Evolutionary conservation across 1,140 invertebrate species (phyloP), one percentile per base, ranked within the genome.

Genomic region (Drosophila chauvacae): DNA sequence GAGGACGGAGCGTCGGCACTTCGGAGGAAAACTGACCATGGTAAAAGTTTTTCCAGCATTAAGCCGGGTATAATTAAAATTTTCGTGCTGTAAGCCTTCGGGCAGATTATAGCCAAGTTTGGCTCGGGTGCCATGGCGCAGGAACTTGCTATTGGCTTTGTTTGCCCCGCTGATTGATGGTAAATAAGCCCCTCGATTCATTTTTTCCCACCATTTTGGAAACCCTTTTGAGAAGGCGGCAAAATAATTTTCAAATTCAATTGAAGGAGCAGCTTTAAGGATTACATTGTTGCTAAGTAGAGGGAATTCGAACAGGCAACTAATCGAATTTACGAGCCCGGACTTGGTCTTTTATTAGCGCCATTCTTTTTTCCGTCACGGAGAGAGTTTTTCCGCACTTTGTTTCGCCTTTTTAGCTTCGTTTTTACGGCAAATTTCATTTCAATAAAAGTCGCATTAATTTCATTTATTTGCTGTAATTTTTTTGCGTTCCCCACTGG

Each of bases 401-500:
- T 50, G 58, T 66, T 55, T 56, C 39, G 51, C 35, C 45, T 44
- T 64, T 64, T 71, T 78, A 62, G 44, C 57, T 69, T 37, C 60
- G 47, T 75, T 88, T 88, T 77, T 64, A 78, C 80, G 65, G 77
- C 69, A 72, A 88, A 88, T 88, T 88, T 75, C 62, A 90, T 88
- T 90, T 90, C 85, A 85, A 90, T 90, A 85, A 90, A 88, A 88
- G 58, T 90, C 73, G 64, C 85, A 88, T 88, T 88, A 76, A 88
- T 85, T 88, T 88, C 73, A 81, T 88, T 90, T 90, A 90, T 80
- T 90, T 90, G 80, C 66, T 72, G 66, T 70, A 78, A 61, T 83
- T 77, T 66, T 75, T 75, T 80, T 28, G 26, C 41, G n/a, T 9
- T 63, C 20, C 3, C 16, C 16, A 64, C 42, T 68, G 33, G 13